Evolutionary conservation across 2,888 invertebrate species (phyloP), one percentile per base, ranked within the genome.

Genomic region (Drosophila macrothrix): DNA sequence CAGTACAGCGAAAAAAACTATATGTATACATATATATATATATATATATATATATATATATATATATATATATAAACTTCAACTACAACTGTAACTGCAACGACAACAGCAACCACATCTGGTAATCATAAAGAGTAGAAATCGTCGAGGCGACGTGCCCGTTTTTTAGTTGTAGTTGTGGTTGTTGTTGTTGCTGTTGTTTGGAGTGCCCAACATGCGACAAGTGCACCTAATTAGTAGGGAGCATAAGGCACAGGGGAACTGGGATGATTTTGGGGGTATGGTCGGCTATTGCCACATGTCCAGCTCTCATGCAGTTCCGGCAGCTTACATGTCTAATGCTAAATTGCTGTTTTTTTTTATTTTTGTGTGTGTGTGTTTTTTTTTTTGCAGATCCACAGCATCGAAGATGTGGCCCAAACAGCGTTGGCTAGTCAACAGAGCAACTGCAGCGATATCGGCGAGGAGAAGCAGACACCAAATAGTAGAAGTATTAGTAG

Each of bases 401-500:
- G 72, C 70, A 72, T 68, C 73, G 71, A 85, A 80, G 71, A 88
- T 84, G 87, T 90, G 90, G 83, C 80, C 83, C 72, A 82, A 90
- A 72, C 79, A 85, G 77, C 91, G 85, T 76, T 82, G 85, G 91
- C 85, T 90, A 90, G 91, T 85, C 91, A 85, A 89, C 60, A 74
- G 73, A 83, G 78, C 88, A 82, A 83, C 76, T 70, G 71, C 88
- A 72, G 69, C 80, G 73, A 73, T 71, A 79, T 53, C 73, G 73
- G 61, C 67, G 73, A 77, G 84, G 63, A 78, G 91, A 81, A 88
- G 88, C 82, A 88, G 88, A 88, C 91, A 93, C 93, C 93, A 93
- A 93, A 93, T 93, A 92, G 82, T 92, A 91, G 92, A 92, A 92
- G 91, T 92, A 91, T 92, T 93, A 91, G 84, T 91, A 90, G 90